Evolutionary conservation across 2,797 vertebrate genomes (phyloP), one percentile per base, ranked within the genome.

Genomic region (Mormyrus proboscirostris): DNA sequence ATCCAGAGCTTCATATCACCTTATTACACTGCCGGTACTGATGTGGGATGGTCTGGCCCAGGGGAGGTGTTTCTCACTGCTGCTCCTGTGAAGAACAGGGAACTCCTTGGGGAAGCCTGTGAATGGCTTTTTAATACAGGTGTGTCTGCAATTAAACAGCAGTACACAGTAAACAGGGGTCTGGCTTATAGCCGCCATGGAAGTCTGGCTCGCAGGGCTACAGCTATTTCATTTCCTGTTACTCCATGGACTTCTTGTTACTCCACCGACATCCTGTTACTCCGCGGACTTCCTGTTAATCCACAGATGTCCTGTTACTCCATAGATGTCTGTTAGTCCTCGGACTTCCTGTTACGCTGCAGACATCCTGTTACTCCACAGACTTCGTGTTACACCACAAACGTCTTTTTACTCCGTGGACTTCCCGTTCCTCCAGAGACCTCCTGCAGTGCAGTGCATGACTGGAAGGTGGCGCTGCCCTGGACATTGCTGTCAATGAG

Each of bases 81-180:
- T 44, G 41, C 33, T 25, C 4, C 19, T 65, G 12, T 88, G 59
- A 88, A 88, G 55, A 16, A 38, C 25, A 6, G 85, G 85, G 51
- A 57, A 57, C 12, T 41, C 59, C n/a, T 14, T 65, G 86, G 59
- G 55, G 86, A 69, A 44, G 33, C 38, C 25, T 33, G 33, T 41
- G 29, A 87, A 65, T 44, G 86, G 86, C 38, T 69, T 47, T 88
- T 65, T 88, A 47, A 88, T 47, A 65, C 57, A 88, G 86, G 86
- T 88, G 55, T 65, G 38, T 47, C 59, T 25, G 57, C 86, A 65
- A 65, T 88, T 88, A 88, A 22, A 49, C 55, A 3, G 19, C 7
- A 65, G 7, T 33, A 22, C 51, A 4, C 53, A 55, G 7, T 41
- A 33, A 57, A 87, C 85, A 59, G 85, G 38, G 5, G 51, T 14